Evolutionary conservation across 2,113 vertebrate species (phyloP).

Genomic region (Cynoglossus semilaevis): DNA sequence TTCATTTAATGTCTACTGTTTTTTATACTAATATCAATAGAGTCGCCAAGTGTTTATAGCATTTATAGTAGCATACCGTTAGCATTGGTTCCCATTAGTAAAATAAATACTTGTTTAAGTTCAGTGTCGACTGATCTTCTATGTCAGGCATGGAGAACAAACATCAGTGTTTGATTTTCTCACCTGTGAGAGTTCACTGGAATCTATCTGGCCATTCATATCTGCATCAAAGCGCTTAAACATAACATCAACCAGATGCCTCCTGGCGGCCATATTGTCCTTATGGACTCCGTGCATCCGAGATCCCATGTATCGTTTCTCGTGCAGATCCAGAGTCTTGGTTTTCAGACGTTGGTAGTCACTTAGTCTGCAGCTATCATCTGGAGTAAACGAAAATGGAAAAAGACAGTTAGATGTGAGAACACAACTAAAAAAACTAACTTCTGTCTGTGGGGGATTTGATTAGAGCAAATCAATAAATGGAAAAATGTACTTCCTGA

Average conservation of each 20-base stretch:
- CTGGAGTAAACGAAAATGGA: constrained; percentile 61
- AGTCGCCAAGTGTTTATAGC: too few relatives aligned
- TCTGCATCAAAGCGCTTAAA: constrained; percentile 91
- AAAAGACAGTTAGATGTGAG: too few relatives aligned
- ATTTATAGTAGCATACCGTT: too few relatives aligned
- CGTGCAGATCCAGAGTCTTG: constrained; percentile 84
- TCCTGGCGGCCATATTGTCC: constrained; percentile 81
- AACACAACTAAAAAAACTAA: too few relatives aligned
- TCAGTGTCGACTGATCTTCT: not conserved
- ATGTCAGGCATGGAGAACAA: not conserved
- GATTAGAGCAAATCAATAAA: too few relatives aligned
- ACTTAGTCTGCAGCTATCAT: constrained; percentile 84
- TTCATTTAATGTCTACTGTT: constrained; percentile 18
- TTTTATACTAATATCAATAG: constrained; percentile 1
- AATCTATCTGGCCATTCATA: constrained; percentile 82
- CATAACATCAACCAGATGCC: constrained; percentile 87
- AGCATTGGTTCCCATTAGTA: too few relatives aligned
- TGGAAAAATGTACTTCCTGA: too few relatives aligned
- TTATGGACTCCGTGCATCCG: constrained; percentile 66
- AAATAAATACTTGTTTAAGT: not conserved
- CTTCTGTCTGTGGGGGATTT: too few relatives aligned
- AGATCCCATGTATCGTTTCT: constrained; percentile 75
- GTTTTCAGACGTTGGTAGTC: constrained; percentile 88
- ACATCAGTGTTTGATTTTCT: constrained; percentile 17
- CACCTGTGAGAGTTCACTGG: constrained; percentile 91